These are phyloP conservation scores for Hyphantria cunea DNA, from an alignment of 1,140 invertebrate species.

Conservation along the genomic window DNA sequence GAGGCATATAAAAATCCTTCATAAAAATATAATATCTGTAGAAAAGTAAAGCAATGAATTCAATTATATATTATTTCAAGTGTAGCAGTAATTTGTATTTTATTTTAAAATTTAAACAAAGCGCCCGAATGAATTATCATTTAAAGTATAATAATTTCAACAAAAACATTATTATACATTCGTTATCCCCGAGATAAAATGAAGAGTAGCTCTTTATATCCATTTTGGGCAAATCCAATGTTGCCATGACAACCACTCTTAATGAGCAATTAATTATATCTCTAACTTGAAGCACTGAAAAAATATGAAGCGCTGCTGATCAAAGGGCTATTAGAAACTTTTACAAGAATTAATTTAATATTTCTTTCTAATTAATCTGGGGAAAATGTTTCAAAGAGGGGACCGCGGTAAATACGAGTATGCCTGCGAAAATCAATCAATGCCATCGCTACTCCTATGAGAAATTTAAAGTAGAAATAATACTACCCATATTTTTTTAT, in stretches of 20 bases:
- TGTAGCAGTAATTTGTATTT: too few relatives aligned
- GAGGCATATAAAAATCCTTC: too few relatives aligned
- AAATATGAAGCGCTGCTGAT: slow-evolving; percentile 25
- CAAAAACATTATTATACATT: slow-evolving; percentile 10
- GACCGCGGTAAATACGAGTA: not conserved
- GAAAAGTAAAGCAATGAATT: too few relatives aligned
- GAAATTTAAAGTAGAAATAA: not conserved
- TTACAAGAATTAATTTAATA: slow-evolving; percentile 24
- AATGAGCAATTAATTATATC: slow-evolving; percentile 57
- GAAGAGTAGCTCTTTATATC: slow-evolving; percentile 16
- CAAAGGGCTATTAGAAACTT: slow-evolving; percentile 28
- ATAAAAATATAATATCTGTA: too few relatives aligned
- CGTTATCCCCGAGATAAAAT: slow-evolving; percentile 11
- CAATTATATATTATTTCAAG: too few relatives aligned
- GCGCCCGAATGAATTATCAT: too few relatives aligned
- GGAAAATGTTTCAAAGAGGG: slow-evolving; percentile 10
- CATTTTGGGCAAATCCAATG: slow-evolving; percentile 29
- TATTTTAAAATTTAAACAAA: too few relatives aligned
- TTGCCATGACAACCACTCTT: slow-evolving; percentile 36
- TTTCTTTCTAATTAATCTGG: slow-evolving; percentile 23
- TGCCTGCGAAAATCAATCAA: not conserved
- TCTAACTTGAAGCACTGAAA: slow-evolving; percentile 20
- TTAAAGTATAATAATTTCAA: not conserved
- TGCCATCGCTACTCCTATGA: not conserved
- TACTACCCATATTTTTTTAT: not conserved